Evolutionary conservation across 1,140 invertebrate genomes (phyloP), one percentile per base, ranked within the genome.

Genomic region (Dendrolimus punctatus): DNA sequence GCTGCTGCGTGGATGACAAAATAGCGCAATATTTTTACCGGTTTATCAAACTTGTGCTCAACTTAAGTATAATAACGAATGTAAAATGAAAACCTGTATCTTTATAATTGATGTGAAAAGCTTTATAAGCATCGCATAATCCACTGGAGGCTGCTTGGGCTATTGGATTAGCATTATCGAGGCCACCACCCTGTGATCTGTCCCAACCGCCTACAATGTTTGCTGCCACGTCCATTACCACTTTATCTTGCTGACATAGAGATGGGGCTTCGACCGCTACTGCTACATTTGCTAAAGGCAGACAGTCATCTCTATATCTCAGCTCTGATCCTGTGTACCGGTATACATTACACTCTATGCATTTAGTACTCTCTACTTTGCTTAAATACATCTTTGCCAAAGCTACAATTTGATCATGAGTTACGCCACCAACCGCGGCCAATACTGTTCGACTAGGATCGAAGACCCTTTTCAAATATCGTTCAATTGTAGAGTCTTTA

Each of bases 371-470:
- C 5, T 66, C 63, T n/a, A 68, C 10, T 37, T 55, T 56, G 48
- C 23, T 49, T 38, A 72, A 37, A 50, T 68, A 68, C 0, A 53
- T 49, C 7, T 59, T 61, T 5, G 68, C 73, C 5, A 75, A 60
- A 37, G 60, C 40, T n/a, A 71, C 50, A 8, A 80, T 48, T 40
- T 68, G 54, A 5, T 73, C 66, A 43, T 80, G 80, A 47, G 57
- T 68, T 1, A 98, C 91, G 53, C 95, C 96, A 58, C 97, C 97
- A 60, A 97, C 95, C 51, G 92, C 95, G 54, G 95, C 94, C 39
- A 99, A 81, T 1, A 98, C 95, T 77, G 98, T 96, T 58, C 95
- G 90, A 43, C 64, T 66, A 5, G 94, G 93, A 66, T 94, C 95
- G 87, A 98, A 98, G 75, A 96, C 93, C 49, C 89, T 91, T 23